Base-by-base conservation (phyloP, 2,113 vertebrate genomes). In the Corythornis cristatus region DNA sequence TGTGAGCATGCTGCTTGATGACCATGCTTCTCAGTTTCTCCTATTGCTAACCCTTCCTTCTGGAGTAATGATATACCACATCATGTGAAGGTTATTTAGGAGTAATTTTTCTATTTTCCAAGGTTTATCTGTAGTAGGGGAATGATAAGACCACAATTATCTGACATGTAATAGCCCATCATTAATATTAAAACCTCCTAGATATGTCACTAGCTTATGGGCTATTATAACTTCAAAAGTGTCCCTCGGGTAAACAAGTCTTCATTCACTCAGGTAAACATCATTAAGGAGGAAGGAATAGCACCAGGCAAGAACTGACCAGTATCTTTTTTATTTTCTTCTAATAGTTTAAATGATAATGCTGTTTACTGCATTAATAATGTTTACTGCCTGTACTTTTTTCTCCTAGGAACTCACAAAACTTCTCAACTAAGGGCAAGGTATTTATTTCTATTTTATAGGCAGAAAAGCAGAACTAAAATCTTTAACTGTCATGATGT, bases 231-330 rank as follows among this genome's bases (percentile, higher is more conserved):
- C 11, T 67, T 85, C 81, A 85, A 3, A 5, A 83, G 2, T 57
- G 17, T 93, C 81, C 78, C n/a, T 82, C 26, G 57, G 28, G 31
- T 42, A 86, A 78, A 56, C 45, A 85, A 77, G 46, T 16, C 57
- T 75, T 83, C 60, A 58, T 92, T 89, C 74, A 86, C 45, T 43
- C 37, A 61, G 13, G 25, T 89, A 94, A 96, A 82, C 46, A 61
- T 48, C 75, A 86, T 86, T 91, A 89, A 48, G 2, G 5, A 71
- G 26, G 28, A 87, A 58, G 26, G 25, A 65, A 71, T 48, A 83
- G 60, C 16, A 37, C 19, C 23, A 29, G 8, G 9, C 54, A 81
- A n/a, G 14, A 93, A n/a, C 48, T 93, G 65, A 65, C 76, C 19
- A n/a, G 28, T 28, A 64, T 64, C 0, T 40, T 66, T 83, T 80